A percentile compares a stretch with the other conserved stretches of the same genome.
Conservation (phyloP, 1,140 invertebrate genomes). For the Ruditapes philippinarum region DNA sequence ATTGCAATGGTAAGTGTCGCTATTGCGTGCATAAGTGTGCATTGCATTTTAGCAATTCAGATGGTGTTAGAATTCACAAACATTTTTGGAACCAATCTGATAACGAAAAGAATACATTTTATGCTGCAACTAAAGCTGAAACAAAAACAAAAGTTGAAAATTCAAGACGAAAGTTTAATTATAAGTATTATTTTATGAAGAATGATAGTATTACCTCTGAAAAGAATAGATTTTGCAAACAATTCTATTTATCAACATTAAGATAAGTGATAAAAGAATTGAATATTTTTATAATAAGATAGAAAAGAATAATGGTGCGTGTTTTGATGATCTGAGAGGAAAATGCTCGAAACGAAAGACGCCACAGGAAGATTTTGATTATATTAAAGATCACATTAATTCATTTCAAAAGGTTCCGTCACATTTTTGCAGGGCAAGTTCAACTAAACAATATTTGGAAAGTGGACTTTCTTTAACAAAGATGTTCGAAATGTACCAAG, state of each 20-base stretch:
- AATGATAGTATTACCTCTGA: no score
- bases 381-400: not conserved
- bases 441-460: not conserved
- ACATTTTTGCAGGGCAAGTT: not conserved
- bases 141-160: not conserved
- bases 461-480: not conserved
- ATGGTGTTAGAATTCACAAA: not conserved
- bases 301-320: no score
- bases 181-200: not conserved
- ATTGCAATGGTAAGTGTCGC: not conserved
- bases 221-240: not conserved
- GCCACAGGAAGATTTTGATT: not conserved
- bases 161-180: not conserved
- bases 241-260: slow-evolving; percentile 10
- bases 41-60: not conserved
- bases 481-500: slow-evolving; percentile 19
- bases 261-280: not conserved
- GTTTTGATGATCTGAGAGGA: not conserved
- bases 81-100: not conserved
- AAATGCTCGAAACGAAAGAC: not conserved
- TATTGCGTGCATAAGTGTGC: not conserved
- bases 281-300: not conserved
- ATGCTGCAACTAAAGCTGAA: not conserved
- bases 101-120: not conserved
- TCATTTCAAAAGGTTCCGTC: slow-evolving; percentile 3